Conservation (phyloP, 2,797 vertebrate species). For the Myripristis jacobus region DNA sequence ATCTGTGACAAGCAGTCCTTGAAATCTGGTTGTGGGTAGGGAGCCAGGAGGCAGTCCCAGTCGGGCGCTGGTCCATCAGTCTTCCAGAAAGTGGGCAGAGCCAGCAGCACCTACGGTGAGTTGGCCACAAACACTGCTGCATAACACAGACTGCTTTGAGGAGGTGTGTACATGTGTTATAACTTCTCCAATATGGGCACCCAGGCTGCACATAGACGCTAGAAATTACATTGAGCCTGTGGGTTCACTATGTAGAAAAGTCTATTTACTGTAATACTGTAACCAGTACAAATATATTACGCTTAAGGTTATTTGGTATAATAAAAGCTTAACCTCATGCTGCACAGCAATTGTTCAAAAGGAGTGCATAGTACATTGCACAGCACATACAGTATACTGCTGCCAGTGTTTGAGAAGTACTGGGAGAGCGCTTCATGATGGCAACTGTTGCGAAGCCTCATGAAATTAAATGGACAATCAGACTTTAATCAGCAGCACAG, state of each 20-base stretch:
- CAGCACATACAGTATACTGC: neutral
- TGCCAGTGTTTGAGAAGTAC: conserved; percentile 18
- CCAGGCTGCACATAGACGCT: neutral
- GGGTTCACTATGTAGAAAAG: conserved; percentile 2
- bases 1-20: conserved; percentile 81
- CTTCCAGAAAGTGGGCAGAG: conserved; percentile 79
- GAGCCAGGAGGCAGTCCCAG: conserved; percentile 76
- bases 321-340: conserved; percentile 22
- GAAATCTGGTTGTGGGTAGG: conserved; percentile 75
- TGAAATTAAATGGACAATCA: conserved; percentile 79
- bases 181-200: conserved; percentile 26
- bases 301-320: conserved; percentile 20
- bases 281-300: neutral
- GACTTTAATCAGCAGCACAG: conserved; percentile 79
- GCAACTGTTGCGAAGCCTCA: conserved; percentile 59
- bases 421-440: conserved; percentile 39
- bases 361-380: neutral
- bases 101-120: conserved; percentile 74
- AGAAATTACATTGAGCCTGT: conserved; percentile 2
- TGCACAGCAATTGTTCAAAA: neutral
- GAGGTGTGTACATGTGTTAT: conserved; percentile 36
- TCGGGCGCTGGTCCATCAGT: conserved; percentile 76
- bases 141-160: conserved; percentile 47
- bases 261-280: conserved; percentile 18
- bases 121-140: conserved; percentile 67